Evolutionary conservation across 2,888 invertebrate genomes (phyloP), one percentile per base, ranked within the genome.

Genomic region (Anaspis maculata): DNA sequence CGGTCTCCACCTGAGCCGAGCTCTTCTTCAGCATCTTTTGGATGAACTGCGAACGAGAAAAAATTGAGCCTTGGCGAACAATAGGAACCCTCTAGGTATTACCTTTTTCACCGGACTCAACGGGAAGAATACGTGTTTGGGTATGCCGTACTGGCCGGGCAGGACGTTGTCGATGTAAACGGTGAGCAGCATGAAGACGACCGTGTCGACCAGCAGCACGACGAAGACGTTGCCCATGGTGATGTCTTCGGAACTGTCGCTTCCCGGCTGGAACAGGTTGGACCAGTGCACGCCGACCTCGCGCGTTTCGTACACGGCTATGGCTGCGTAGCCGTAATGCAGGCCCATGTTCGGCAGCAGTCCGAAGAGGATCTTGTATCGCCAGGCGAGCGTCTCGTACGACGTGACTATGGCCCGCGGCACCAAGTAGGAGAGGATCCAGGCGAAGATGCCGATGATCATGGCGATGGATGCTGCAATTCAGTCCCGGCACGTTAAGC

Each of bases 91-190:
- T n/a, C n/a, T n/a, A n/a, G n/a, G n/a, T n/a, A 19, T 19, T 19
- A 19, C 19, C 9, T 9, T 19, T 19, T 19, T 19, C 5, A 24
- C 4, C 7, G 24, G 5, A 5, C 6, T 5, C 4, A 14, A 26
- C 3, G 34, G 34, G 19, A 15, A 34, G 27, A 25, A 16, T 7
- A 45, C 71, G 1, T 73, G 71, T 48, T 71, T 72, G 5, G 76
- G 69, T 2, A 78, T 66, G 9, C 80, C 80, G 58, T 70, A 78
- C 31, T 72, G 69, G 25, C 79, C 78, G 2, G 81, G 80, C 34
- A 55, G 52, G 3, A 66, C 44, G 29, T 51, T 51, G 51, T 79
- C 79, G 23, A 80, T 58, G 51, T 80, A 81, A 61, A 74, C 69
- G 2, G 78, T 71, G 9, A 78, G 46, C 7, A 72, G 15, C 26